phyloP scores from a whole-genome alignment of 2,888 invertebrate species.

The Odontomyia ornata region DNA sequence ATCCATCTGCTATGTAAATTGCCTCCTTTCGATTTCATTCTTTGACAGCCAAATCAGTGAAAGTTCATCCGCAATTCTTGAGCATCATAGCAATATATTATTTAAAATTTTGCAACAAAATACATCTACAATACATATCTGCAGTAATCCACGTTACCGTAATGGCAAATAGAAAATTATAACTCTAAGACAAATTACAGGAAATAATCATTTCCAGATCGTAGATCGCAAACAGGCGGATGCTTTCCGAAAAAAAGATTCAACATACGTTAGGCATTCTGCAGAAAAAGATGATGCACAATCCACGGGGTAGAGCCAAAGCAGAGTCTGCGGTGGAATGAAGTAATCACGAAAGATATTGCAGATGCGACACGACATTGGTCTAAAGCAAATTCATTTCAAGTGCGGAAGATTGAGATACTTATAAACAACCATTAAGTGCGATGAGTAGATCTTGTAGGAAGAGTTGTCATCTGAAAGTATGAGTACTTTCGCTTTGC shows the following conservation, averaged over 20 bases:
- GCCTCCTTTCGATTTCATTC: neutral
- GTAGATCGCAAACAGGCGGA: conserved; percentile 18
- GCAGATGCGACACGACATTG: neutral
- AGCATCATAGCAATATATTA: neutral
- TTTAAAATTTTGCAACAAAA: neutral
- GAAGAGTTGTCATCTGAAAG: conserved; percentile 16
- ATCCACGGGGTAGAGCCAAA: neutral
- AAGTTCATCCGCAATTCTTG: conserved; percentile 1
- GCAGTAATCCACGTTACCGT: neutral
- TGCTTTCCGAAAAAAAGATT: neutral
- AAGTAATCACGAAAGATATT: conserved; percentile 4
- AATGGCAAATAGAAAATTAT: conserved; percentile 22
- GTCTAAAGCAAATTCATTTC: conserved; percentile 17
- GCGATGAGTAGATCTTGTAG: neutral
- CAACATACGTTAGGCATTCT: neutral
- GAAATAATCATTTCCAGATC: conserved; percentile 38
- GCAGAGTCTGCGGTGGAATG: neutral
- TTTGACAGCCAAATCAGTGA: neutral
- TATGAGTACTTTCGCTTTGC: conserved; percentile 34
- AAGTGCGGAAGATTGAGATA: conserved; percentile 27
- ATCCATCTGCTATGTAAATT: no score
- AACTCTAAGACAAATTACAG: conserved; percentile 34
- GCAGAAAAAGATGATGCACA: neutral
- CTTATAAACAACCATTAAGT: conserved; percentile 1
- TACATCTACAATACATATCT: neutral